phyloP scores from a whole-genome alignment of 2,888 invertebrate genomes.

The Tribolium freemani region DNA sequence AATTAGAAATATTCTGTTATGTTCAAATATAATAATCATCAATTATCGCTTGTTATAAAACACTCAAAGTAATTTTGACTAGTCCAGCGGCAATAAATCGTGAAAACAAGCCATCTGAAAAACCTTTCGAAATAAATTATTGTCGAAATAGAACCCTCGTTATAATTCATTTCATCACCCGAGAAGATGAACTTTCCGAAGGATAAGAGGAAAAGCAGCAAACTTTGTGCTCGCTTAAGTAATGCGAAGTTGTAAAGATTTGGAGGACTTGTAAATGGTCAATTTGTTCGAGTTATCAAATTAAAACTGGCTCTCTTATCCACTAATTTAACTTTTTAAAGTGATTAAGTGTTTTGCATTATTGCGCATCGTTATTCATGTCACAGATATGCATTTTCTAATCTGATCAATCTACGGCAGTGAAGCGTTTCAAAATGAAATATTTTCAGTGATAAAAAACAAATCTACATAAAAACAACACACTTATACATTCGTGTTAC shows the following conservation, averaged over 20 bases:
- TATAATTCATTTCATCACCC: conserved; percentile 37
- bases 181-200: conserved; percentile 32
- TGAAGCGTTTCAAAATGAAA: no score
- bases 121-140: conserved; percentile 25
- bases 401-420: no score
- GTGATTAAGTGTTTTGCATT: conserved; percentile 39
- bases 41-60: no score
- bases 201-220: conserved; percentile 7
- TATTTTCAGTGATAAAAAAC: no score
- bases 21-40: no score
- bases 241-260: conserved; percentile 42
- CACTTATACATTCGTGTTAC: no score
- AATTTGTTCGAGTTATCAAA: conserved; percentile 49
- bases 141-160: conserved; percentile 16
- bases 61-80: neutral
- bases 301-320: conserved; percentile 40
- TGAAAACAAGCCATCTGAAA: conserved; percentile 2
- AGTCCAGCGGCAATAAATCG: conserved; percentile 1
- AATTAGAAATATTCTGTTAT: no score
- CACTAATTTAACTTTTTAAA: conserved; percentile 44
- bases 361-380: conserved; percentile 25
- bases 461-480: no score
- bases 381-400: no score
- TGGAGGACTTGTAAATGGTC: conserved; percentile 50
- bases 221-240: conserved; percentile 36